Evolutionary conservation across 2,888 invertebrate species (phyloP), one percentile per base, ranked within the genome.

Genomic region (Cephus sareptanus): DNA sequence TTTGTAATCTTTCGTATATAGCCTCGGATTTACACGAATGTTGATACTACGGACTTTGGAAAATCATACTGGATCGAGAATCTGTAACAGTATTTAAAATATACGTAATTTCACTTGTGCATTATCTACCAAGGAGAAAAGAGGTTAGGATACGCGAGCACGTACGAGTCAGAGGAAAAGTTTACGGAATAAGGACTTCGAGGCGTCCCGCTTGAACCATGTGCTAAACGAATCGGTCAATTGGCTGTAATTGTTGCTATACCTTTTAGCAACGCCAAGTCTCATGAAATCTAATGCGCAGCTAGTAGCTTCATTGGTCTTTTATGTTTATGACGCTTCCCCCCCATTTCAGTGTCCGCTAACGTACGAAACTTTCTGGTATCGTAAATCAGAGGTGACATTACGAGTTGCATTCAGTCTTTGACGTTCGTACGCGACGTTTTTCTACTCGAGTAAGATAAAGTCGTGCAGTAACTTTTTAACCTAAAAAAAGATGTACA

Each of bases 171-270:
- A 71, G 2, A 23, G 56, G 56, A 56, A 56, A 56, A 56, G 56
- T 56, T 56, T 56, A 56, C 56, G 23, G 23, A 9, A 56, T 23
- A 56, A 56, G 56, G 56, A 56, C 56, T 9, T 23, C 56, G 56
- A 56, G 15, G 56, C 56, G 23, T 56, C 56, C 0, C 9, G 56
- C 56, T 23, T 56, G 56, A 23, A 23, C 56, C 56, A 56, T 23
- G 56, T 56, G 56, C 56, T 56, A 33, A 71, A 71, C 71, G 71
- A 71, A 71, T 71, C 34, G 71, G 34, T 34, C 71, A 33, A 71
- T 71, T 71, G 71, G 71, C 71, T 31, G 34, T 23, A 34, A 71
- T 71, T 71, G 30, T 71, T 23, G 71, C 56, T 56, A 71, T 71
- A 71, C 71, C 71, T 71, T 71, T 34, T 34, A 71, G 34, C 71